Conservation (phyloP, 2,888 invertebrate species). For the Sipunculus nudus region DNA sequence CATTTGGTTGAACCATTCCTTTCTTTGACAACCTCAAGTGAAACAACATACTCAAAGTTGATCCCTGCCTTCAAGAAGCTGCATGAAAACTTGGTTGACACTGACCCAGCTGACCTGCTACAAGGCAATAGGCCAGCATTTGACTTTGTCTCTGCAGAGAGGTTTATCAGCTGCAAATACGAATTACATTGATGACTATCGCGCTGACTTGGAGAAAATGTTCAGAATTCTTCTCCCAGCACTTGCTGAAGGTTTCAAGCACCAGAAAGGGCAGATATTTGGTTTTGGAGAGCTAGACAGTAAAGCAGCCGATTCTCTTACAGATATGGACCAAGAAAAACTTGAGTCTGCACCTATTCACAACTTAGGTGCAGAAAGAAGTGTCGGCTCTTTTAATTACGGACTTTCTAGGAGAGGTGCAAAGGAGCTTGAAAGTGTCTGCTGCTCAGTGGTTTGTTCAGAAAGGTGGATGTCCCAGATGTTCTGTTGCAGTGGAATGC, state of each 20-base stretch:
- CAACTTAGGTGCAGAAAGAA: constrained; percentile 5
- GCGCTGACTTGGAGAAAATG: too few relatives aligned
- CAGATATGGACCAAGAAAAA: constrained; percentile 1
- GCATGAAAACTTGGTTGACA: background rate
- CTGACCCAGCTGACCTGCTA: constrained; percentile 14
- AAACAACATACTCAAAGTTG: constrained; percentile 14
- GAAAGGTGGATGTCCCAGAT: background rate
- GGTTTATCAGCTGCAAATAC: too few relatives aligned
- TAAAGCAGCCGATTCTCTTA: background rate
- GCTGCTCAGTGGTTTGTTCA: background rate
- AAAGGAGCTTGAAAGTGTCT: constrained; percentile 1
- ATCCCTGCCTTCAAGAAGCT: constrained; percentile 8
- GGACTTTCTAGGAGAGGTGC: constrained; percentile 6
- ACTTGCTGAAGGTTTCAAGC: constrained; percentile 1
- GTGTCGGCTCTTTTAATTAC: constrained; percentile 16
- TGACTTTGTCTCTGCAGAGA: background rate
- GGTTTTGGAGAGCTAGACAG: background rate
- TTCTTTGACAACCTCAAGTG: constrained; percentile 10
- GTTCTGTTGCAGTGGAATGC: background rate
- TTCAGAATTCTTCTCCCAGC: too few relatives aligned
- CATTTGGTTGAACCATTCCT: constrained; percentile 7
- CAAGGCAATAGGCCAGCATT: constrained; percentile 7
- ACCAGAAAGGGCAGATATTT: constrained; percentile 4
- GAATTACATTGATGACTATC: too few relatives aligned
- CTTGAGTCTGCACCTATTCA: constrained; percentile 9